A percentile compares a stretch with the other conserved stretches of the same genome.
Conservation (phyloP, 1,140 invertebrate genomes). For the Sitophilus oryzae region DNA sequence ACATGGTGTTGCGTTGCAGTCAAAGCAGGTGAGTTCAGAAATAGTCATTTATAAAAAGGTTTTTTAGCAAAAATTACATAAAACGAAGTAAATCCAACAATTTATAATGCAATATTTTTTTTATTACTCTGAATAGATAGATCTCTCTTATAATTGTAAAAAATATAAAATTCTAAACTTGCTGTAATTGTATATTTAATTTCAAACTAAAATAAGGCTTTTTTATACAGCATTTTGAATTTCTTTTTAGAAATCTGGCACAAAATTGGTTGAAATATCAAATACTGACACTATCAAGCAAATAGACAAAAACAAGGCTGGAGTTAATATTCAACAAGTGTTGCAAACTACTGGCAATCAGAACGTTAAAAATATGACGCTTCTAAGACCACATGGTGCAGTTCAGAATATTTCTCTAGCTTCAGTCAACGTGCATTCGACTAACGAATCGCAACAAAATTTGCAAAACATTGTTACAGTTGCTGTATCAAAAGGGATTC, state of each 20-base stretch:
- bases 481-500: constrained; percentile 18
- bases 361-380: constrained; percentile 39
- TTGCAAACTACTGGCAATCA: constrained; percentile 38
- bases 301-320: constrained; percentile 30
- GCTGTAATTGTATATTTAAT: no score
- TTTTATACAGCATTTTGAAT: no score
- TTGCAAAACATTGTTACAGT: constrained; percentile 13
- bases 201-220: no score
- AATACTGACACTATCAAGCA: constrained; percentile 16
- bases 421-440: neutral
- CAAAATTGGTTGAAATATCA: constrained; percentile 3
- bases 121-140: no score
- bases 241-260: constrained; percentile 18
- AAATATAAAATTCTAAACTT: no score
- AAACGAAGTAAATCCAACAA: neutral
- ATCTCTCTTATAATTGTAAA: no score
- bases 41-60: no score
- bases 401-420: constrained; percentile 12
- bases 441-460: constrained; percentile 14
- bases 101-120: neutral
- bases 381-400: constrained; percentile 28
- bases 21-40: constrained; percentile 24
- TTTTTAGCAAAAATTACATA: neutral
- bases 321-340: constrained; percentile 33
- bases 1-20: constrained; percentile 32